These are phyloP conservation scores for Cremastinae sp. DNA, from an alignment of 2,888 invertebrate genomes.

Conservation along the genomic window DNA sequence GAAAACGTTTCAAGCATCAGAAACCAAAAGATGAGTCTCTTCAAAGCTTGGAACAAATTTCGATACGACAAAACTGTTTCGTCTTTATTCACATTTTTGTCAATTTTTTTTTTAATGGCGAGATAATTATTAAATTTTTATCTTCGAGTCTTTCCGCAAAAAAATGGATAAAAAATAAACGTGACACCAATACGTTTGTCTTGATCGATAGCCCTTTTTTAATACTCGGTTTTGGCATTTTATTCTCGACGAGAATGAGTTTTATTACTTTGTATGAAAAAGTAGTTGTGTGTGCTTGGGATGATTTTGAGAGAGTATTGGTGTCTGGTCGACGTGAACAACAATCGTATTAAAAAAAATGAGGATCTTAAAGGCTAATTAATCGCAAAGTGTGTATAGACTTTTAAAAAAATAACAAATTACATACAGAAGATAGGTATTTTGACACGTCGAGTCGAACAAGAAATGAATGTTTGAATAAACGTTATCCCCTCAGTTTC, in stretches of 20 bases:
- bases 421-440: constrained; percentile 77
- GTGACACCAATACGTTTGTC: constrained; percentile 9
- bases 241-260: background rate
- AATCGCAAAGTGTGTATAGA: constrained; percentile 77
- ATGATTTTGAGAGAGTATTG: constrained; percentile 5
- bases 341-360: constrained; percentile 62
- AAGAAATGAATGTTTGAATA: constrained; percentile 58
- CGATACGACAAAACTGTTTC: too few species aligned
- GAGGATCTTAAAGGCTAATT: constrained; percentile 73
- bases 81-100: too few species aligned
- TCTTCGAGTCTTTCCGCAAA: background rate
- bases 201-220: background rate
- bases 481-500: constrained; percentile 66
- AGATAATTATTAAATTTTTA: too few species aligned
- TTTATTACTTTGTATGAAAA: constrained; percentile 28
- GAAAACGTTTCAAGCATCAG: too few species aligned
- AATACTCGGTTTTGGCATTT: constrained; percentile 9
- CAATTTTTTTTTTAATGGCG: background rate
- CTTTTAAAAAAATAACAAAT: constrained; percentile 80
- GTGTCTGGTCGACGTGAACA: constrained; percentile 51
- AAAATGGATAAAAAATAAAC: constrained; percentile 22
- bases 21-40: too few species aligned
- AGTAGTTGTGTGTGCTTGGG: constrained; percentile 9
- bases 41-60: too few species aligned
- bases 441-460: constrained; percentile 74